Evolutionary conservation across 2,888 invertebrate species (phyloP), one percentile per base, ranked within the genome.

Genomic region (Sarcophaga caerulescens): DNA sequence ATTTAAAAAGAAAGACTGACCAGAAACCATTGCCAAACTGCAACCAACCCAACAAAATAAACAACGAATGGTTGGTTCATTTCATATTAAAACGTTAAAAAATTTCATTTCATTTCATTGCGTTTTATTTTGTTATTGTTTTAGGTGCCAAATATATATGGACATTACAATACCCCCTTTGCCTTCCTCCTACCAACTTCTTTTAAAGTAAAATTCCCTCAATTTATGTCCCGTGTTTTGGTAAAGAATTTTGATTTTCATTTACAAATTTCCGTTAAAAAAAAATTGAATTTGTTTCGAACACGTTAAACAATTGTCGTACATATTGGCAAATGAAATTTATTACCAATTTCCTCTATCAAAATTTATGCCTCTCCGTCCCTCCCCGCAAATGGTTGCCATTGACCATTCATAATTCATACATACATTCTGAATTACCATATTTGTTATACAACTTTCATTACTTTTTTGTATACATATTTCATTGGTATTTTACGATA

Each of bases 371-470:
- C 2, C 65, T 65, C 35, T 35, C 35, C 23, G 2, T 21, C n/a
- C 66, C 44, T 21, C 3, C 19, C 17, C 12, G 35, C n/a, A 14
- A 35, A 12, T 59, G 19, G 45, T 57, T 1, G 21, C 23, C 62
- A 12, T 14, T 17, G n/a, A 35, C 1, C 35, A 35, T 65, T 65
- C 17, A 35, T 19, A 23, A 14, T 59, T 70, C 19, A 57, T 75
- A 71, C 25, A 45, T 70, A 71, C 25, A 74, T 86, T 86, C 68
- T 81, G 52, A 74, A 77, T 83, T 45, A 69, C 76, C 85, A 78
- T 76, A 63, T 85, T 66, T 59, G 83, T 85, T 76, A 85, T 71
- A 81, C 76, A 84, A 86, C 84, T 84, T 86, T 86, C 84, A 86
- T 86, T 86, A 66, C 74, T 81, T 70, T 12, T 52, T 14, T 59